Percentiles rank a stretch among this genome's conserved stretches.
phyloP scores from a whole-genome alignment of 2,797 vertebrate species.

The Leuciscus waleckii region DNA sequence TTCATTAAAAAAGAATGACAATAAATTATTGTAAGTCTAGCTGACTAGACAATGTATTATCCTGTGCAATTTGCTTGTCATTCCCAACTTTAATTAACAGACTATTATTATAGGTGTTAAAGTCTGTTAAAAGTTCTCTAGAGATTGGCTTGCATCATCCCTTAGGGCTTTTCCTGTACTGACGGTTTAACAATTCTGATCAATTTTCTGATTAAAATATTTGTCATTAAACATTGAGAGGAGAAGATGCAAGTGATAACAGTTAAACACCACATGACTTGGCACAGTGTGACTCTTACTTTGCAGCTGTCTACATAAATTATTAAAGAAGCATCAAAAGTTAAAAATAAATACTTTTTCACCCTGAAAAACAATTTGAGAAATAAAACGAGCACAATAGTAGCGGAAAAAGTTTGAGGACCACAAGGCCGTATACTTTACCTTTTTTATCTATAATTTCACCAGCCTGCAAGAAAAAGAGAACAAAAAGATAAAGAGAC shows the following conservation, averaged over 20 bases:
- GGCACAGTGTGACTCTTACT: neutral
- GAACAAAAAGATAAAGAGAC: conserved; percentile 38
- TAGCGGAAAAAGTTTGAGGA: conserved; percentile 16
- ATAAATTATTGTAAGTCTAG: neutral
- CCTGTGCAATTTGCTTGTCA: neutral
- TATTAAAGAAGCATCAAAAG: neutral
- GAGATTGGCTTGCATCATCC: neutral
- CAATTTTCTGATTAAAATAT: conserved; percentile 11
- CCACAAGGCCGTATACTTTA: conserved; percentile 74
- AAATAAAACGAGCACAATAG: neutral
- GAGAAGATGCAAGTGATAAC: neutral
- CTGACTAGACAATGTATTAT: neutral
- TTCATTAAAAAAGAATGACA: neutral
- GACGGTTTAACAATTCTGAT: conserved; percentile 1
- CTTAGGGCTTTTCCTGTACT: neutral
- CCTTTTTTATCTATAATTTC: conserved; percentile 82
- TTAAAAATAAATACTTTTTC: neutral
- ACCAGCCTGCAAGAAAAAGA: conserved; percentile 80
- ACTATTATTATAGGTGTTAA: neutral
- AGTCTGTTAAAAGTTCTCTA: neutral
- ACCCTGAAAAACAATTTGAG: neutral
- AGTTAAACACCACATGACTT: neutral
- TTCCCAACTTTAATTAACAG: neutral
- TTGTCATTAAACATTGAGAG: conserved; percentile 23
- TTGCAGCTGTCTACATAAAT: neutral